Conservation (phyloP, 53 echinoderm and acorn worm species). For the Echinometra lucunter region DNA sequence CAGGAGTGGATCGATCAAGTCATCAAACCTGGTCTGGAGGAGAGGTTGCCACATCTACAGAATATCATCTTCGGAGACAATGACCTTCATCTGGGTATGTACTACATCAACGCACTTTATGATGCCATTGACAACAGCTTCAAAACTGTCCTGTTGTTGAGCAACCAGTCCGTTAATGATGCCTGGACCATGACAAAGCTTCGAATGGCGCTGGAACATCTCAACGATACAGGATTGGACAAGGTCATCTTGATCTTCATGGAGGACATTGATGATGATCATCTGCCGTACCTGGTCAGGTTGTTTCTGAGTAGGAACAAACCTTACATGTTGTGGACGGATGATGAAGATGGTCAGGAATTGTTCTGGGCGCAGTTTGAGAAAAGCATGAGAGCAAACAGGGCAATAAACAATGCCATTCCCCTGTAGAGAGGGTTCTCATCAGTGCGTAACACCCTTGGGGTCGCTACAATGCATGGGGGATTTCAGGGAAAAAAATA, state of each 20-base stretch:
- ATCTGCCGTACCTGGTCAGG: slow-evolving; percentile 53
- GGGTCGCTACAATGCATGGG: no score
- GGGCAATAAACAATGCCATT: slow-evolving; percentile 39
- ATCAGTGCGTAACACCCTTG: no score
- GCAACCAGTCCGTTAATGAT: slow-evolving; percentile 33
- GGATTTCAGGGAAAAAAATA: no score
- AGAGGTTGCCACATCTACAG: slow-evolving; percentile 49
- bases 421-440: background rate
- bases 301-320: slow-evolving; percentile 46
- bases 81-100: slow-evolving; percentile 40
- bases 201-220: slow-evolving; percentile 52
- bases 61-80: slow-evolving; percentile 43
- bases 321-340: slow-evolving; percentile 60
- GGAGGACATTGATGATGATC: slow-evolving; percentile 42
- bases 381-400: slow-evolving; percentile 39
- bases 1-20: slow-evolving; percentile 31
- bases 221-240: slow-evolving; percentile 53
- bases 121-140: slow-evolving; percentile 54
- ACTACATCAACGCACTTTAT: slow-evolving; percentile 44
- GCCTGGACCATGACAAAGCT: slow-evolving; percentile 61
- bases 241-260: slow-evolving; percentile 36
- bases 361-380: slow-evolving; percentile 30
- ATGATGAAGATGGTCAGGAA: slow-evolving; percentile 42
- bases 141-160: slow-evolving; percentile 46
- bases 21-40: slow-evolving; percentile 26